These are phyloP conservation scores for Eremobia ochroleuca DNA, from an alignment of 2,888 invertebrate genomes.

Conservation along the genomic window DNA sequence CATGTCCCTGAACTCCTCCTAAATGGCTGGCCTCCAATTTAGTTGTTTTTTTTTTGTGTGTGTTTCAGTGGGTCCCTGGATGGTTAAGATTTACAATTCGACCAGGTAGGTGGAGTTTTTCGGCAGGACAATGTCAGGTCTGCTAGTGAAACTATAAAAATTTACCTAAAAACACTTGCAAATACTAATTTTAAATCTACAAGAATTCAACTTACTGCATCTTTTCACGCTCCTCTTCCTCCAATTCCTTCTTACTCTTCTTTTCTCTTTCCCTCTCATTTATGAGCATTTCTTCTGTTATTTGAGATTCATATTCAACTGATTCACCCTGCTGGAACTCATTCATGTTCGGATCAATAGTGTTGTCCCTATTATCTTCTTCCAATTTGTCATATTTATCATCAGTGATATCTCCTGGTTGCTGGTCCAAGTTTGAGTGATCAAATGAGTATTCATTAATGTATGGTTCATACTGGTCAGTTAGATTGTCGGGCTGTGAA, in stretches of 20 bases:
- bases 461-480: conserved; percentile 85
- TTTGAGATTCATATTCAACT: conserved; percentile 80
- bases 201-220: conserved; percentile 95
- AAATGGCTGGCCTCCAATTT: too few relatives aligned
- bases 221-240: conserved; percentile 98
- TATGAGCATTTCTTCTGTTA: conserved; percentile 85
- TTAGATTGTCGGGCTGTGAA: conserved; percentile 80
- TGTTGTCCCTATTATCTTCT: conserved; percentile 71
- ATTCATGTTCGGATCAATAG: conserved; percentile 75
- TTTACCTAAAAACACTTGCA: background rate
- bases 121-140: too few relatives aligned
- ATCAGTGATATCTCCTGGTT: conserved; percentile 71
- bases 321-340: conserved; percentile 82
- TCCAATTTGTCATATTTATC: conserved; percentile 71
- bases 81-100: too few relatives aligned
- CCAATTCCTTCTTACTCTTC: conserved; percentile 95
- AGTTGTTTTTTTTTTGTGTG: too few relatives aligned
- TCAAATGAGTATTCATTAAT: conserved; percentile 86
- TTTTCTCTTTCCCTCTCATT: conserved; percentile 92
- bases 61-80: too few relatives aligned
- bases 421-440: conserved; percentile 74
- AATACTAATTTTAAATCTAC: background rate
- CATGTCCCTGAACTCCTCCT: too few relatives aligned
- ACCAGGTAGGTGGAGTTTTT: too few relatives aligned
- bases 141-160: background rate